Percentiles rank a stretch among this genome's conserved stretches.
Evolutionary conservation across 2,888 invertebrate species (phyloP).

Genomic region (Psylliodes chrysocephalus): DNA sequence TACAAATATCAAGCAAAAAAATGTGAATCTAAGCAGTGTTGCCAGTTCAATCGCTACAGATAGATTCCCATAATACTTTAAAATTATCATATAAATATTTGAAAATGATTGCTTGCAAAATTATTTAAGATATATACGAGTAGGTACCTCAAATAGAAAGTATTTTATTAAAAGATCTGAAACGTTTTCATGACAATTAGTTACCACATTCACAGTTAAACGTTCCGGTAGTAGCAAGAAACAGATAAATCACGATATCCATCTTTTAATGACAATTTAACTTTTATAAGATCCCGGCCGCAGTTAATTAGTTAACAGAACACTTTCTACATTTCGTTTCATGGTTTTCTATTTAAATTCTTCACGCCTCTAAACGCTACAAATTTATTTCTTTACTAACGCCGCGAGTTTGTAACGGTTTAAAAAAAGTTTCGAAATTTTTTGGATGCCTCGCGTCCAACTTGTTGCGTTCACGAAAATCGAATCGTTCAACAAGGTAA

Average conservation of each 20-base stretch:
- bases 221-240: background rate
- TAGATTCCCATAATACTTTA: too few relatives aligned
- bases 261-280: conserved; percentile 2
- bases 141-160: too few relatives aligned
- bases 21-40: too few relatives aligned
- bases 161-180: too few relatives aligned
- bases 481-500: background rate
- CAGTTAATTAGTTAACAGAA: conserved; percentile 3
- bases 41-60: too few relatives aligned
- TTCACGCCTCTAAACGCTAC: conserved; percentile 7
- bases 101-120: too few relatives aligned
- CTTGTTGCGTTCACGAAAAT: conserved; percentile 7
- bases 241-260: background rate
- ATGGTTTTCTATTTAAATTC: background rate
- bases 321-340: background rate
- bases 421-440: background rate
- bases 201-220: background rate
- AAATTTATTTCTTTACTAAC: conserved; percentile 6
- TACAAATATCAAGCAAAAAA: too few relatives aligned
- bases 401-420: background rate
- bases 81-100: too few relatives aligned
- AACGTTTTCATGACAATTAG: background rate
- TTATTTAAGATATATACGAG: too few relatives aligned
- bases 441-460: background rate
- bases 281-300: background rate